Conservation (phyloP, 2,888 invertebrate genomes). For the Megaustenia siamemsis region DNA sequence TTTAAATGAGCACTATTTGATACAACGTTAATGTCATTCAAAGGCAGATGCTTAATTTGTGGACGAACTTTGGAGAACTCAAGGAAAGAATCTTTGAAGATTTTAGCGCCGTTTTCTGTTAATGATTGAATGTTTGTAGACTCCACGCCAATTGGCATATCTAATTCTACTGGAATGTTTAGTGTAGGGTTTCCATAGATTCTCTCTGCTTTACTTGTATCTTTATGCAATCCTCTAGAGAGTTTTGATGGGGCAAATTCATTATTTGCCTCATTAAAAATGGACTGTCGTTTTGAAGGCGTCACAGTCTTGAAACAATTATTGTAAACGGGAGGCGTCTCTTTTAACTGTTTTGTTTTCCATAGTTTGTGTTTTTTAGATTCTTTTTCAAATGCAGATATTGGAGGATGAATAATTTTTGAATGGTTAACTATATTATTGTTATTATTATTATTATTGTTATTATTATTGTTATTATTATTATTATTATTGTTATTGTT, state of each 20-base stretch:
- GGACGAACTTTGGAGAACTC: background rate
- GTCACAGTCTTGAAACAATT: background rate
- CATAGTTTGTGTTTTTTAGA: background rate
- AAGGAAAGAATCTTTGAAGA: background rate
- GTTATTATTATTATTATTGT: no score
- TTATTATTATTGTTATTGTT: background rate
- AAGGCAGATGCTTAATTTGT: background rate
- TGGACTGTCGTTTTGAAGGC: conserved; percentile 18
- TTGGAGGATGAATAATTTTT: background rate
- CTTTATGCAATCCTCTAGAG: background rate
- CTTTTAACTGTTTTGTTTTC: background rate
- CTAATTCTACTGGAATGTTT: background rate
- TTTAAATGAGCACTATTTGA: background rate
- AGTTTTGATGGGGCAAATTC: background rate
- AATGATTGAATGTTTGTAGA: background rate
- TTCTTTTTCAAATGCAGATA: background rate
- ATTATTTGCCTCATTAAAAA: background rate
- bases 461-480: background rate
- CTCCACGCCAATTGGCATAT: background rate
- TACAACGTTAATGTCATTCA: no score
- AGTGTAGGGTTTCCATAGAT: background rate
- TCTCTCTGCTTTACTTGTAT: background rate
- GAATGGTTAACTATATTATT: background rate
- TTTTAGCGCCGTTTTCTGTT: background rate
- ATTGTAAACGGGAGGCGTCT: background rate